Conservation (phyloP, 2,888 invertebrate genomes). For the Limnephilus lunatus region DNA sequence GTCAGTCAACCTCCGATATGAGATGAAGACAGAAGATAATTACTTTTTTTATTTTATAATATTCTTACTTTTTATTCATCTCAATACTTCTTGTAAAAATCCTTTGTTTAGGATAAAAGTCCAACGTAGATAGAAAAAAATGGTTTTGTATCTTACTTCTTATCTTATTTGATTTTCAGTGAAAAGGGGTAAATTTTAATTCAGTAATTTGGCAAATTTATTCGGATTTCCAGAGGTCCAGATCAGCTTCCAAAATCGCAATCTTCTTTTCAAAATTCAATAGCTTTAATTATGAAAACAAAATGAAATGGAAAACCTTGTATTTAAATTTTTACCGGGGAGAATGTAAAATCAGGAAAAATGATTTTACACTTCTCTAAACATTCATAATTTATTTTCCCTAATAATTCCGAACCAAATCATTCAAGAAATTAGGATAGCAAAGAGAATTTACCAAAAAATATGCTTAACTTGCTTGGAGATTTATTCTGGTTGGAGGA, state of each 20-base stretch:
- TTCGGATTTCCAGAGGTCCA: background rate
- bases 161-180: background rate
- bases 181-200: background rate
- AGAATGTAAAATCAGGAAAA: constrained; percentile 34
- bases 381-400: background rate
- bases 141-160: background rate
- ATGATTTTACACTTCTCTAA: constrained; percentile 25
- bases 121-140: background rate
- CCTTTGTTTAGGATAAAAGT: background rate
- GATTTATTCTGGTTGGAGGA: background rate
- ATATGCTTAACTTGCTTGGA: background rate
- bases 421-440: background rate
- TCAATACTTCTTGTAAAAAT: background rate
- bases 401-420: background rate
- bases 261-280: background rate
- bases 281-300: background rate
- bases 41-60: background rate
- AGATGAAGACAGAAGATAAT: background rate
- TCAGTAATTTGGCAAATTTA: background rate
- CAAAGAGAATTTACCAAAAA: background rate
- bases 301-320: constrained; percentile 5
- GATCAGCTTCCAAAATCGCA: background rate
- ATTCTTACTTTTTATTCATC: background rate
- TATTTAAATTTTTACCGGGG: background rate
- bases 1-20: background rate